These are phyloP conservation scores for Pipra filicauda DNA, from an alignment of 2,113 vertebrate genomes.

Conservation along the genomic window DNA sequence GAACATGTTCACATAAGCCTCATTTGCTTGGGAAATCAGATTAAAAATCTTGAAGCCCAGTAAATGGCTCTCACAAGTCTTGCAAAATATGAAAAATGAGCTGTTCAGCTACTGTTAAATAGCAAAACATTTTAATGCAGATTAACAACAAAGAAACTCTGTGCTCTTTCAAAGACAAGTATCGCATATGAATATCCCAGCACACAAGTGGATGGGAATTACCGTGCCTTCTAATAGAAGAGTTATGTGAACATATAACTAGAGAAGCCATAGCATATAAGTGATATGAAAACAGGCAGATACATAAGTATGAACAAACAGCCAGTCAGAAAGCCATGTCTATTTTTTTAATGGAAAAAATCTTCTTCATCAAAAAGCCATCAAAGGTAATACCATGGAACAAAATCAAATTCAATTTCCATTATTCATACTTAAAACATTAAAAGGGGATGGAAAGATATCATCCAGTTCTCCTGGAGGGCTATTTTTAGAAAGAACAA, in stretches of 20 bases:
- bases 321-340: not conserved
- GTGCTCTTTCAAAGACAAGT: not conserved
- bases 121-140: not conserved
- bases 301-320: not conserved
- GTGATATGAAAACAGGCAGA: not conserved
- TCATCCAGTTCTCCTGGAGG: not conserved
- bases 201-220: not conserved
- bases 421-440: not conserved
- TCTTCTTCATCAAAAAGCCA: not conserved
- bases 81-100: not conserved
- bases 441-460: not conserved
- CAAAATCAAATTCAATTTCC: not conserved
- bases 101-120: not conserved
- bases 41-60: not conserved
- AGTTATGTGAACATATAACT: not conserved
- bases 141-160: not conserved
- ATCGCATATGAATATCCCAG: not conserved
- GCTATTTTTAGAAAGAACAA: conserved; percentile 36
- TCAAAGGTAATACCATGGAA: not conserved
- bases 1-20: not conserved
- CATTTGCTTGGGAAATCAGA: not conserved
- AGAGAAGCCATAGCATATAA: not conserved
- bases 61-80: not conserved
- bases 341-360: not conserved
- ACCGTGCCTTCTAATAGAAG: not conserved